phyloP scores from a whole-genome alignment of 2,888 invertebrate genomes.

The Griposia aprilina region DNA sequence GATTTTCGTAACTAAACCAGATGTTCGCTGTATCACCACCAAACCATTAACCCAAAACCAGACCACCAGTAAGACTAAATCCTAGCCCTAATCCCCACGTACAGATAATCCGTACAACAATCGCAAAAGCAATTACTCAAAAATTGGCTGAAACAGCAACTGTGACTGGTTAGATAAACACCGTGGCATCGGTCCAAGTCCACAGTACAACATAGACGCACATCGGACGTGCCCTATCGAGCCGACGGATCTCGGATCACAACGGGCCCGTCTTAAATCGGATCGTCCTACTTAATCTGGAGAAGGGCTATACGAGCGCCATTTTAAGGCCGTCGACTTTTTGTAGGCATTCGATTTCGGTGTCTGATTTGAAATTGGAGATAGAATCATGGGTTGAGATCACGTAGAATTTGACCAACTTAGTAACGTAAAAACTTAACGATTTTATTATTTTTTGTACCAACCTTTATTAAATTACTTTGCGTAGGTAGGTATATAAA shows the following conservation, averaged over 20 bases:
- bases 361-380: conserved; percentile 37
- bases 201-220: conserved; percentile 47
- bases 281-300: conserved; percentile 63
- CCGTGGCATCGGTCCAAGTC: conserved; percentile 60
- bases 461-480: neutral
- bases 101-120: conserved; percentile 34
- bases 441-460: neutral
- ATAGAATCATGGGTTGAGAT: conserved; percentile 22
- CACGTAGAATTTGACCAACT: conserved; percentile 13
- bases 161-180: conserved; percentile 49
- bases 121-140: conserved; percentile 53
- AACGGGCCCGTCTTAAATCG: conserved; percentile 59
- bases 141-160: conserved; percentile 42
- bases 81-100: conserved; percentile 8
- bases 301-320: conserved; percentile 45
- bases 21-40: conserved; percentile 12
- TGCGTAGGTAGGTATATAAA: neutral
- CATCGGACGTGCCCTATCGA: conserved; percentile 63
- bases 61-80: conserved; percentile 23
- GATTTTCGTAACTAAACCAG: neutral
- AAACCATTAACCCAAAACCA: conserved; percentile 2
- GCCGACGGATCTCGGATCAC: conserved; percentile 52
- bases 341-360: conserved; percentile 36
- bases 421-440: neutral
- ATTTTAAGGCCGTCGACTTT: conserved; percentile 45